Evolutionary conservation across 1,140 invertebrate species (phyloP).

Genomic region (Oscheius sp.): DNA sequence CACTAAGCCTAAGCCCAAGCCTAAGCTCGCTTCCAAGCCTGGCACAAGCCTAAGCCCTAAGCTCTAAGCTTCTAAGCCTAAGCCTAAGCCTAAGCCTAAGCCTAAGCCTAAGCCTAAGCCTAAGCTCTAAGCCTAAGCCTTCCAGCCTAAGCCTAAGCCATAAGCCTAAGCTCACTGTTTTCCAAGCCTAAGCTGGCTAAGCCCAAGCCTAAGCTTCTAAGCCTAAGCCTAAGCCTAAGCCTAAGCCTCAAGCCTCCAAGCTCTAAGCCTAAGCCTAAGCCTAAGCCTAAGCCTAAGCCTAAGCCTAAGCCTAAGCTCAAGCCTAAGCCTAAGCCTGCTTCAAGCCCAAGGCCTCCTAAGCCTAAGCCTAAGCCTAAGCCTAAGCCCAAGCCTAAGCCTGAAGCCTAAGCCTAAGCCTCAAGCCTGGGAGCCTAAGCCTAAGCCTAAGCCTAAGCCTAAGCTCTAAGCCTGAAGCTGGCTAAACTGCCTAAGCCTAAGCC

Average conservation of each 20-base stretch:
- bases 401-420: constrained; percentile 5
- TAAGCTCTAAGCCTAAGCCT: not conserved
- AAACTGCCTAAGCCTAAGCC: not conserved
- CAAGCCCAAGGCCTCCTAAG: not conserved
- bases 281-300: constrained; percentile 15
- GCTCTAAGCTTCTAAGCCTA: not conserved
- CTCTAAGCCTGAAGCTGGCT: not conserved
- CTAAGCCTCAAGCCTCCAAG: not conserved
- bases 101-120: not conserved
- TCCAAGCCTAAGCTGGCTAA: too few species aligned
- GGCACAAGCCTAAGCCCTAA: not conserved
- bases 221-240: constrained; percentile 6
- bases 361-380: not conserved
- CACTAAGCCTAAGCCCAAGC: not conserved
- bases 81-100: not conserved
- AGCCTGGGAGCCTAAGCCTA: not conserved
- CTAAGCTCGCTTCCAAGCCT: too few species aligned
- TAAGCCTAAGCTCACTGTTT: not conserved
- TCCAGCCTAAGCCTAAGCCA: not conserved
- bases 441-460: not conserved
- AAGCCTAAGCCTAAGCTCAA: constrained; percentile 10
- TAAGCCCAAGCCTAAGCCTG: not conserved
- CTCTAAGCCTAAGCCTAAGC: constrained; percentile 12
- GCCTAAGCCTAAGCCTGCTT: constrained; percentile 14
- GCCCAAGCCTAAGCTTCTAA: not conserved